Evolutionary conservation across 2,113 vertebrate genomes (phyloP).

Genomic region (Aptenodytes forsteri): DNA sequence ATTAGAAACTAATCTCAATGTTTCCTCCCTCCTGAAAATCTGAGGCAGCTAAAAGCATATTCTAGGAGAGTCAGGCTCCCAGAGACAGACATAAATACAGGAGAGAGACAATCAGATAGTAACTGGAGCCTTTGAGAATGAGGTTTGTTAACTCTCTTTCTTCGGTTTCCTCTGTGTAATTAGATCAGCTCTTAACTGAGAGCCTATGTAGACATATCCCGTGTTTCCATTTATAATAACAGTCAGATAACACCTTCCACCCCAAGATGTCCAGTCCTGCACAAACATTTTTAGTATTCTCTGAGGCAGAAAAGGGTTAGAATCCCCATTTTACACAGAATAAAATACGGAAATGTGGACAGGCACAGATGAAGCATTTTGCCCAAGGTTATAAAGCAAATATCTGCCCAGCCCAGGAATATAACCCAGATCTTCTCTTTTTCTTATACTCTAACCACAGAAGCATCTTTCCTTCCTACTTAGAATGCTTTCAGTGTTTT

Average conservation of each 20-base stretch:
- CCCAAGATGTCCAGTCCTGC: neutral
- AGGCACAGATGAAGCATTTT: neutral
- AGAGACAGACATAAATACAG: neutral
- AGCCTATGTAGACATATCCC: neutral
- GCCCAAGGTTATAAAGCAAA: neutral
- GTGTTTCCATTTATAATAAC: constrained; percentile 13
- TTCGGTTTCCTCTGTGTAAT: constrained; percentile 34
- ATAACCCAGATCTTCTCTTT: neutral
- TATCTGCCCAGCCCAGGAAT: neutral
- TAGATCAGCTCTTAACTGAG: constrained; percentile 33
- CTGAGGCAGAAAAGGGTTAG: neutral
- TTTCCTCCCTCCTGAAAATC: neutral
- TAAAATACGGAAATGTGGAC: neutral
- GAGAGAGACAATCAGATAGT: neutral
- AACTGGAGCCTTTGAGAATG: constrained; percentile 40
- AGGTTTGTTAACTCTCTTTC: constrained; percentile 40
- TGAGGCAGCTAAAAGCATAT: neutral
- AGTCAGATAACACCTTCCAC: constrained; percentile 9
- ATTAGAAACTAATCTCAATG: neutral
- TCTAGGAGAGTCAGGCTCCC: neutral
- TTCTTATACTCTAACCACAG: neutral
- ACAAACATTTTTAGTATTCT: neutral
- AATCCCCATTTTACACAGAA: neutral
- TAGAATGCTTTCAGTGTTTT: constrained; percentile 11
- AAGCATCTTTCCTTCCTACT: neutral